Percentiles rank a stretch among this genome's conserved stretches.
These are phyloP conservation scores for Bombus impatiens DNA, from an alignment of 1,140 invertebrate species.

Conservation along the genomic window DNA sequence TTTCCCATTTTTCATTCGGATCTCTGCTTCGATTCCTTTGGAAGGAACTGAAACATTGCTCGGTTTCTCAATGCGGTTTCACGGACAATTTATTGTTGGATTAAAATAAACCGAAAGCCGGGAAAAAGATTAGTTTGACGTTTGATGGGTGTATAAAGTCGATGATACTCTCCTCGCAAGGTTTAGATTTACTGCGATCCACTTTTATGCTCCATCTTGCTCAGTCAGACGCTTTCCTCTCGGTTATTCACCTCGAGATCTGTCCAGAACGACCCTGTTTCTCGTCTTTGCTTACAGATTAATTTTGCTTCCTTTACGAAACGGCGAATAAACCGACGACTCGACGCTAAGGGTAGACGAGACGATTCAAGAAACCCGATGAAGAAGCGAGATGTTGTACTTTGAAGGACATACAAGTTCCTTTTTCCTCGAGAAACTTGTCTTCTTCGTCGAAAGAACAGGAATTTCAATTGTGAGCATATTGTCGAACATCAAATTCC, in stretches of 20 bases:
- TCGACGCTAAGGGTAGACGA: not conserved
- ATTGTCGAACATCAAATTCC: not conserved
- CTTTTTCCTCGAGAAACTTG: no score
- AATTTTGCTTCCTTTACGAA: slow-evolving; percentile 10
- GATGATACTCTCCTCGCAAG: not conserved
- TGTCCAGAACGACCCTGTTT: slow-evolving; percentile 8
- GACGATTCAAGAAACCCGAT: not conserved
- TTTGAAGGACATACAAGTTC: no score
- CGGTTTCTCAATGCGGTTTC: not conserved
- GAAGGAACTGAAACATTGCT: accelerated
- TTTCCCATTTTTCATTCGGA: not conserved
- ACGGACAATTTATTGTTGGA: not conserved
- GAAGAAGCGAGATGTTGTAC: no score
- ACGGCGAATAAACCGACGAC: not conserved
- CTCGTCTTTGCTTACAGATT: slow-evolving; percentile 7
- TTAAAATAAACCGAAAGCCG: not conserved
- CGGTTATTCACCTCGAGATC: slow-evolving; percentile 25
- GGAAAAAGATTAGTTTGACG: not conserved
- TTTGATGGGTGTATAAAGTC: not conserved
- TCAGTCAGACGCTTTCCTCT: slow-evolving; percentile 24
- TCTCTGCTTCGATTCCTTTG: not conserved
- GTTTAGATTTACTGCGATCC: slow-evolving; percentile 21
- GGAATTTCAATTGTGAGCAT: no score
- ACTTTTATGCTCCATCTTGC: slow-evolving; percentile 17
- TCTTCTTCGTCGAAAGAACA: no score